These are phyloP conservation scores for Sebastes paucispinis DNA, from an alignment of 2,797 vertebrate species.

Conservation along the genomic window DNA sequence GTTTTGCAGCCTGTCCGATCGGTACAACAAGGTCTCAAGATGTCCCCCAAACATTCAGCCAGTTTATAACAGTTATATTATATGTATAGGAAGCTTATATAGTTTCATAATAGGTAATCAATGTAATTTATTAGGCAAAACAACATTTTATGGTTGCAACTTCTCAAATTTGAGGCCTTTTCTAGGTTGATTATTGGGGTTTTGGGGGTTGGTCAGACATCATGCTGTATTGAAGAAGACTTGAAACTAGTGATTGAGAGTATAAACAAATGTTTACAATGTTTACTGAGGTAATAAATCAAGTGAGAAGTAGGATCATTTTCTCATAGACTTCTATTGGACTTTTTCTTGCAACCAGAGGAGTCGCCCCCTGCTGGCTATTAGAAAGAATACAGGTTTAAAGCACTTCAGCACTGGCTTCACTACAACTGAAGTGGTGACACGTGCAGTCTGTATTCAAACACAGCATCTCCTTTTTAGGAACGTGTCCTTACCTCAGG, in stretches of 20 bases:
- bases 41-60: neutral
- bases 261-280: too few relatives aligned
- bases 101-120: neutral
- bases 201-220: neutral
- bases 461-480: neutral
- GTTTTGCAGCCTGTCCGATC: conserved; percentile 41
- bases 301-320: too few relatives aligned
- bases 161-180: neutral
- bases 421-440: too few relatives aligned
- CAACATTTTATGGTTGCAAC: neutral
- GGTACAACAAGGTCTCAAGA: conserved; percentile 9
- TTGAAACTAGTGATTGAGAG: too few relatives aligned
- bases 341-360: too few relatives aligned
- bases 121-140: neutral
- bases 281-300: too few relatives aligned
- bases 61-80: neutral
- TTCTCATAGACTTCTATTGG: too few relatives aligned
- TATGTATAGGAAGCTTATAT: neutral
- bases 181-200: neutral
- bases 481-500: conserved; percentile 16
- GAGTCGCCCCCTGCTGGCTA: too few relatives aligned
- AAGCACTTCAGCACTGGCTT: too few relatives aligned
- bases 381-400: too few relatives aligned
- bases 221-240: too few relatives aligned
- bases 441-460: too few relatives aligned